phyloP scores from a whole-genome alignment of 1,140 invertebrate species.

The Eurytemora carolleeae region DNA sequence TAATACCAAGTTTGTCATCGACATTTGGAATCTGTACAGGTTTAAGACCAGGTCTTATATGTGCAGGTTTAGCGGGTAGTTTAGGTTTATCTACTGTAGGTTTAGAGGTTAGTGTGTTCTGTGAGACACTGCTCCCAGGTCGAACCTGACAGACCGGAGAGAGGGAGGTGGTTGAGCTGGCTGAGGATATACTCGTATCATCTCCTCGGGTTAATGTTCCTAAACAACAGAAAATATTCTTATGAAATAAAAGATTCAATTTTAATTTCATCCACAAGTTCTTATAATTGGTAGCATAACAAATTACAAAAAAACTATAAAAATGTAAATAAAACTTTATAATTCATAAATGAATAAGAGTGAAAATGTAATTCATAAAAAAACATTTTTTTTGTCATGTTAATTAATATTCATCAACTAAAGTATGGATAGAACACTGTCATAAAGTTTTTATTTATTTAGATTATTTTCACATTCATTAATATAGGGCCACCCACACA shows the following conservation, averaged over 20 bases:
- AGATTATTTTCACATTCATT: too few species aligned
- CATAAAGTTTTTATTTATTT: too few species aligned
- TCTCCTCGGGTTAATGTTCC: background rate
- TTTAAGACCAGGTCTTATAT: conserved; percentile 4
- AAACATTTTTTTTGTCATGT: too few species aligned
- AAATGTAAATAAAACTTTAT: too few species aligned
- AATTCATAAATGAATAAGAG: too few species aligned
- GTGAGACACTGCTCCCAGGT: background rate
- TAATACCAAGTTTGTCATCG: conserved; percentile 1
- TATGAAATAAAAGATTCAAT: conserved; percentile 2
- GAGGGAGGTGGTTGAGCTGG: too few species aligned
- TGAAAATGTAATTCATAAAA: too few species aligned
- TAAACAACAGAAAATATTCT: background rate
- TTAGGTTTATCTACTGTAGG: background rate
- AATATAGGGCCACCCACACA: too few species aligned
- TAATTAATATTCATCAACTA: too few species aligned
- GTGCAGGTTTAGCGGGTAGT: conserved; percentile 2
- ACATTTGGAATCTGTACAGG: conserved; percentile 7
- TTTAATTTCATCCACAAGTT: conserved; percentile 13
- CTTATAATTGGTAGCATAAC: too few species aligned
- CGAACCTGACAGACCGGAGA: background rate
- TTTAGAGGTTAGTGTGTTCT: background rate
- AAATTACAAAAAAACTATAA: too few species aligned
- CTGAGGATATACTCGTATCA: background rate
- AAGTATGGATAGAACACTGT: too few species aligned